These are phyloP conservation scores for Australoheros facetus DNA, from an alignment of 2,797 vertebrate species.

Conservation along the genomic window DNA sequence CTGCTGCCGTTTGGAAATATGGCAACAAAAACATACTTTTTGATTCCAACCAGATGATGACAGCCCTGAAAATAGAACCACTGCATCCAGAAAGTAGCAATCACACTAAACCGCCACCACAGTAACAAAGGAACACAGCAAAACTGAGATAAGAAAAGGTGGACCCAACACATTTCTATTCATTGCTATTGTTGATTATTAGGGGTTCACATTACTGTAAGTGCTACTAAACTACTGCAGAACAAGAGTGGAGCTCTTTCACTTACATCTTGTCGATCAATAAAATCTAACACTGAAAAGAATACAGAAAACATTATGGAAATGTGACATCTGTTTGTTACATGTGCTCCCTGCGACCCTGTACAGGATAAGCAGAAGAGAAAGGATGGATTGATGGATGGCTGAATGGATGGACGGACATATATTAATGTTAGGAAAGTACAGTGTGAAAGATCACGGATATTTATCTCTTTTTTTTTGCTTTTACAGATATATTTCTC, in stretches of 20 bases:
- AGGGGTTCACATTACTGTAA: no score
- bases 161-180: not conserved
- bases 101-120: not conserved
- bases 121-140: not conserved
- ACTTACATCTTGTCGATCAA: not conserved
- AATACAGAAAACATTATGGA: not conserved
- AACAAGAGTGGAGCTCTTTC: not conserved
- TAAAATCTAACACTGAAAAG: not conserved
- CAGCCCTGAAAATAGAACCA: not conserved
- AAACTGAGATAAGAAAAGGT: not conserved
- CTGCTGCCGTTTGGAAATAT: not conserved
- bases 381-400: no score
- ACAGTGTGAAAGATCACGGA: no score
- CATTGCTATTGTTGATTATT: not conserved
- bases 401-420: no score
- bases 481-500: no score
- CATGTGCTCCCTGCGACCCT: no score
- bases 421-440: not conserved
- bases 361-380: no score
- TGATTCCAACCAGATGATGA: not conserved
- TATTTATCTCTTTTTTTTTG: no score
- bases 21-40: not conserved
- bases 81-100: not conserved
- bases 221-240: not conserved
- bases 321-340: not conserved